Evolutionary conservation across 2,888 invertebrate species (phyloP).

Genomic region (Gastracanthus pulcherrimus): DNA sequence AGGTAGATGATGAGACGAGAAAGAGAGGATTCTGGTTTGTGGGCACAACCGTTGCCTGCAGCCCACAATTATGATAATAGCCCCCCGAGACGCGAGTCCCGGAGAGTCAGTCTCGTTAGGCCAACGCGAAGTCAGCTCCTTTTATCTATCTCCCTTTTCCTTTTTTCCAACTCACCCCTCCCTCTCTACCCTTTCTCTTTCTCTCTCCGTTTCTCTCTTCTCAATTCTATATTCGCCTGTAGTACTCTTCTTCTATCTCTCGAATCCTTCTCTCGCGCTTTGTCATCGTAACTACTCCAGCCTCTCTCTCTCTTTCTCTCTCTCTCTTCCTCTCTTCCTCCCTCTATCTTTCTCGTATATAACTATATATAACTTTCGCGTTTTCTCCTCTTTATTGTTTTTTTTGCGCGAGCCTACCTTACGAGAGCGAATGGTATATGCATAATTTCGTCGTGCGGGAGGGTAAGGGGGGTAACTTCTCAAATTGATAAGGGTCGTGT

Average conservation of each 20-base stretch:
- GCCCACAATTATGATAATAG: constrained; percentile 78
- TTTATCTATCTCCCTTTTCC: constrained; percentile 60
- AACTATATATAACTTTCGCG: not conserved
- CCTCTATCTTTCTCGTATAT: too few species aligned
- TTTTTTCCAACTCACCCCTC: not conserved
- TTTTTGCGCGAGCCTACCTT: not conserved
- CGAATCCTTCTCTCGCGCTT: constrained; percentile 28
- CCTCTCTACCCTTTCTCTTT: not conserved
- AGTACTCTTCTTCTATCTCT: not conserved
- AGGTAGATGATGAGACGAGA: constrained; percentile 74
- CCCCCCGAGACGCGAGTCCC: constrained; percentile 68
- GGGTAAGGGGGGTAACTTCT: not conserved
- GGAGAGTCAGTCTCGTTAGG: constrained; percentile 73
- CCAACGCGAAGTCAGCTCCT: constrained; percentile 73
- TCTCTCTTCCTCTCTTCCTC: not conserved
- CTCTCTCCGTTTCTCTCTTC: not conserved
- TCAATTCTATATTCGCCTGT: not conserved
- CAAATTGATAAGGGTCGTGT: constrained; percentile 49
- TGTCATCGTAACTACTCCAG: constrained; percentile 37
- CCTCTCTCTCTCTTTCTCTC: not conserved
- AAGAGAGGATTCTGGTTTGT: constrained; percentile 77
- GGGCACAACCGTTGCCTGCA: constrained; percentile 76
- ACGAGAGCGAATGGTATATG: constrained; percentile 9
- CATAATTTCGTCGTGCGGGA: constrained; percentile 22
- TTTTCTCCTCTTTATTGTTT: not conserved